Percentiles rank a stretch among this genome's conserved stretches.
Conservation (phyloP, 2,888 invertebrate species). For the Leistus spinibarbis region DNA sequence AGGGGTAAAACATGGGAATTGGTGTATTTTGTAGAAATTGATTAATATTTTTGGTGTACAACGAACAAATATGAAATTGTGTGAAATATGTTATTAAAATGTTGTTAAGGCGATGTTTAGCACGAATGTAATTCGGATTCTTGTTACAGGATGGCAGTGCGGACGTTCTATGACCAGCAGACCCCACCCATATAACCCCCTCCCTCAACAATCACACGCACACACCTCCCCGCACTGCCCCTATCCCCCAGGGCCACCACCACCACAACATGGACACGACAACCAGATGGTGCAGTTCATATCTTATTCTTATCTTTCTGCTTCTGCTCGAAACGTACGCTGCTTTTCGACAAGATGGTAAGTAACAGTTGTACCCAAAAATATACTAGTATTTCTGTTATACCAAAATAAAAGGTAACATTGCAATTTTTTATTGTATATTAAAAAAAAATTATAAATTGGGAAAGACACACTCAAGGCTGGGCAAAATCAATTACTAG, state of each 20-base stretch:
- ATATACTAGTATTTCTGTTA: too few species aligned
- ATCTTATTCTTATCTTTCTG: constrained; percentile 7
- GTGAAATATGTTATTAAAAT: too few species aligned
- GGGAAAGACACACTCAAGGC: too few species aligned
- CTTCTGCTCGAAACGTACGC: constrained; percentile 8
- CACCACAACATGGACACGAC: not conserved
- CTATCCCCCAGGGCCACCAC: not conserved
- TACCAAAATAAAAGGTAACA: too few species aligned
- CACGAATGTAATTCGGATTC: not conserved
- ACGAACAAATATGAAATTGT: too few species aligned
- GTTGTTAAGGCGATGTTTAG: not conserved
- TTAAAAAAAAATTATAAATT: too few species aligned
- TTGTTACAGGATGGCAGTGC: constrained; percentile 12
- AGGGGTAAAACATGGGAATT: too few species aligned
- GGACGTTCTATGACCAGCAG: not conserved
- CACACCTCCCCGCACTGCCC: not conserved
- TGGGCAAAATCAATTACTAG: too few species aligned
- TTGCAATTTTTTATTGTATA: too few species aligned
- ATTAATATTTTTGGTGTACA: too few species aligned
- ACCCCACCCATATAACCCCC: constrained; percentile 8
- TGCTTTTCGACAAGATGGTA: constrained; percentile 6
- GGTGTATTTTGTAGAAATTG: too few species aligned
- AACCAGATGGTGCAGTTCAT: constrained; percentile 4
- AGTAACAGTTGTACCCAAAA: not conserved
- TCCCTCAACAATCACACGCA: not conserved